Percentiles rank a stretch among this genome's conserved stretches.
phyloP scores from a whole-genome alignment of 2,888 invertebrate species.

The Trichogramma dendrolimi region DNA sequence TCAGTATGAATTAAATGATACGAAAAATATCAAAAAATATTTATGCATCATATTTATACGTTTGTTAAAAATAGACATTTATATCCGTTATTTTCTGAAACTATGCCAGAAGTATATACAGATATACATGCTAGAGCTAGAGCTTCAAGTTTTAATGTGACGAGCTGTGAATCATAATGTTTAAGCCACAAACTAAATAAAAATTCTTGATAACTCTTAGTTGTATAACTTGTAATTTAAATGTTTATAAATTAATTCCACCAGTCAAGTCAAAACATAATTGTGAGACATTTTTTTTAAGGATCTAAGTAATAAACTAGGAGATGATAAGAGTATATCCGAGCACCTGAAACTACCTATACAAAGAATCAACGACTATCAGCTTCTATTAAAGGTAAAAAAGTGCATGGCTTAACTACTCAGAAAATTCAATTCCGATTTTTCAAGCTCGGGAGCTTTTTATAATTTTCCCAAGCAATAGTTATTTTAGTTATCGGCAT shows the following conservation, averaged over 20 bases:
- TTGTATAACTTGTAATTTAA: too few relatives aligned
- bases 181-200: too few relatives aligned
- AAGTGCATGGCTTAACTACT: not conserved
- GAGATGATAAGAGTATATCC: slow-evolving; percentile 82
- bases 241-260: too few relatives aligned
- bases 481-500: too few relatives aligned
- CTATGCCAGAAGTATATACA: slow-evolving; percentile 15
- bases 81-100: slow-evolving; percentile 26
- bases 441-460: too few relatives aligned
- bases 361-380: slow-evolving; percentile 94
- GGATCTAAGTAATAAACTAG: slow-evolving; percentile 78
- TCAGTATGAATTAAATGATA: not conserved
- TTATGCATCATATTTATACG: not conserved
- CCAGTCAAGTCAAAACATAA: too few relatives aligned
- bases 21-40: not conserved
- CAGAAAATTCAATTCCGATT: too few relatives aligned
- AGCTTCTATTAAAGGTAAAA: slow-evolving; percentile 83
- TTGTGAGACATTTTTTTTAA: slow-evolving; percentile 45
- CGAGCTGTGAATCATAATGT: too few relatives aligned
- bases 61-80: slow-evolving; percentile 22
- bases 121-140: too few relatives aligned
- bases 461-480: too few relatives aligned
- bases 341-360: slow-evolving; percentile 92
- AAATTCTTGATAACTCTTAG: too few relatives aligned
- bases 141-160: too few relatives aligned